phyloP scores from a whole-genome alignment of 1,140 invertebrate genomes.

The Saxidomus purpurata region DNA sequence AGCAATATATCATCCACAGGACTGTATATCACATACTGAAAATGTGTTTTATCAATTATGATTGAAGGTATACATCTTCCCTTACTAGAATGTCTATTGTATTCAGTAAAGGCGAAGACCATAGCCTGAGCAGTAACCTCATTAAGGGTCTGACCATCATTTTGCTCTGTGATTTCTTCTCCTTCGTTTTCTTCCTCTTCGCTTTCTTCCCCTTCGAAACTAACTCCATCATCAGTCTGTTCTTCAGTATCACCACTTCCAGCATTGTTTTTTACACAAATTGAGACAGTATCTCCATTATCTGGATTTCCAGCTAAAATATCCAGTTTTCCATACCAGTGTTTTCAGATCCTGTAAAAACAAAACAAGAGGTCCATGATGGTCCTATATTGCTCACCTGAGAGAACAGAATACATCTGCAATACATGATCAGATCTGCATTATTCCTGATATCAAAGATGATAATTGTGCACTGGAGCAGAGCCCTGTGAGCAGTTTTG shows the following conservation, averaged over 20 bases:
- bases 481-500: too few species aligned
- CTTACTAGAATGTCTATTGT: neutral
- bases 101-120: neutral
- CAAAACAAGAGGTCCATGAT: neutral
- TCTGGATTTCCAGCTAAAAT: neutral
- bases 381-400: too few species aligned
- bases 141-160: neutral
- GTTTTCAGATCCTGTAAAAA: conserved; percentile 15
- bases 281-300: neutral
- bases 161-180: neutral
- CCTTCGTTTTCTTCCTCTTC: neutral
- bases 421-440: too few species aligned
- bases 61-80: neutral
- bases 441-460: too few species aligned
- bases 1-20: neutral
- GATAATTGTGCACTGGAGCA: too few species aligned
- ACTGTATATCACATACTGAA: neutral
- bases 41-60: neutral
- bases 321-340: conserved; percentile 17
- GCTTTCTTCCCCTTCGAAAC: neutral
- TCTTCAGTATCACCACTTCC: neutral
- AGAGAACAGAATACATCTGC: too few species aligned
- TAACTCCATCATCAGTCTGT: neutral
- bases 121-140: neutral
- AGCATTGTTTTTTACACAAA: neutral